Base-by-base conservation (phyloP, 2,113 vertebrate genomes). In the Columba janthina region DNA sequence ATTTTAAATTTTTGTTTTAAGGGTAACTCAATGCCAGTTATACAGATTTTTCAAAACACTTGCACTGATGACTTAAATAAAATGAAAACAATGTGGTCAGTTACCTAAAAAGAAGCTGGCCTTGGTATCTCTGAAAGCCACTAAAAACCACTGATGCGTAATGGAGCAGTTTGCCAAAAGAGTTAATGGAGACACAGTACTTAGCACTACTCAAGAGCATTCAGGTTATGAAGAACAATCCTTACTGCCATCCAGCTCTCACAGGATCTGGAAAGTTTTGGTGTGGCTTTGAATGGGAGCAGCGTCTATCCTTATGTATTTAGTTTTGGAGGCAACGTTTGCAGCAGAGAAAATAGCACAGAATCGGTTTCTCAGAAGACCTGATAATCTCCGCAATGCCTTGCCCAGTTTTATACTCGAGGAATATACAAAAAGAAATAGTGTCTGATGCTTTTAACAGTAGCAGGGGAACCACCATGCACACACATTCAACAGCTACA, bases 401-500 rank as follows among this genome's bases (percentile, higher is more conserved):
- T 76, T 32, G 7, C 28, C 44, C 5, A 0, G 0, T 22, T 78
- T 75, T 58, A 46, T 12, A 61, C 4, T 29, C 0, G 1, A 82
- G 1, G 10, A 10, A 42, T 4, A 36, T 5, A 7, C 4, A 42
- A 66, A 36, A 42, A n/a, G 2, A 67, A 79, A 20, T 19, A 0
- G 2, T 0, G 0, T 21, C 24, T 11, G 17, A 53, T 40, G 48
- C n/a, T 86, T 92, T 54, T 12, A 40, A 17, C 7, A 82, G 62
- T 26, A 48, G 78, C 19, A 26, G 14, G 13, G 6, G 9, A 58
- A 16, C 34, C 38, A 21, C 18, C 31, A 9, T 2, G 2, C 51
- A 3, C 19, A 10, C 7, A 13, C 1, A 2, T 16, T 8, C 32
- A n/a, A 14, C 38, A 53, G 14, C n/a, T 53, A 4, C 0, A 2